Percentiles rank a stretch among this genome's conserved stretches.
These are phyloP conservation scores for Agrypnus murinus DNA, from an alignment of 2,888 invertebrate species.

Conservation along the genomic window DNA sequence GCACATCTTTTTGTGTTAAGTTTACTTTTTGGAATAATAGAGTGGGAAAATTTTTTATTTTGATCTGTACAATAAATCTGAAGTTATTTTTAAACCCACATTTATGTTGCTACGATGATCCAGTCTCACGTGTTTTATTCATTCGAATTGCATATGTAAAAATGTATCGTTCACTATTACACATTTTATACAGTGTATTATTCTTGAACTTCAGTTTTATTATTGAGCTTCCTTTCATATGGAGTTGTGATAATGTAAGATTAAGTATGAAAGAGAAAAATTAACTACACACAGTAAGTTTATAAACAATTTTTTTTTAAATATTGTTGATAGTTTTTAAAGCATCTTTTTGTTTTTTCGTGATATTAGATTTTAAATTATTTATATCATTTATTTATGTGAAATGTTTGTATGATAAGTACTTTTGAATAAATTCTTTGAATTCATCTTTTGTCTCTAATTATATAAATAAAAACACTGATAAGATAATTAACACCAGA, in stretches of 20 bases:
- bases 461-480: no score
- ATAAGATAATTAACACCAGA: no score
- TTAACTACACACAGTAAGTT: conserved; percentile 6
- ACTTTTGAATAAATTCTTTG: conserved; percentile 39
- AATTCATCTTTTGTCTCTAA: conserved; percentile 6
- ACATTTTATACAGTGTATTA: no score
- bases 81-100: conserved; percentile 43
- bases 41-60: conserved; percentile 20
- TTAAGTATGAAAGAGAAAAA: no score
- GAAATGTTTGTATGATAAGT: conserved; percentile 37
- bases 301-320: background rate
- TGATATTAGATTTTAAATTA: conserved; percentile 50
- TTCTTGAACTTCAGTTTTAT: conserved; percentile 32
- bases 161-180: no score
- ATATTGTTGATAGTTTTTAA: conserved; percentile 31
- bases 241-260: background rate
- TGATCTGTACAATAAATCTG: conserved; percentile 30
- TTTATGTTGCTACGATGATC: conserved; percentile 24
- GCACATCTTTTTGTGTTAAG: background rate
- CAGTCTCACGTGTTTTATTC: background rate
- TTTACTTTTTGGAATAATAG: background rate
- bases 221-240: conserved; percentile 5
- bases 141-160: conserved; percentile 10
- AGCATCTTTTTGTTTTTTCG: conserved; percentile 34
- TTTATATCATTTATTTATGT: conserved; percentile 50